Evolutionary conservation across 2,888 invertebrate genomes (phyloP), one percentile per base, ranked within the genome.

Genomic region (Platycheirus albimanus): DNA sequence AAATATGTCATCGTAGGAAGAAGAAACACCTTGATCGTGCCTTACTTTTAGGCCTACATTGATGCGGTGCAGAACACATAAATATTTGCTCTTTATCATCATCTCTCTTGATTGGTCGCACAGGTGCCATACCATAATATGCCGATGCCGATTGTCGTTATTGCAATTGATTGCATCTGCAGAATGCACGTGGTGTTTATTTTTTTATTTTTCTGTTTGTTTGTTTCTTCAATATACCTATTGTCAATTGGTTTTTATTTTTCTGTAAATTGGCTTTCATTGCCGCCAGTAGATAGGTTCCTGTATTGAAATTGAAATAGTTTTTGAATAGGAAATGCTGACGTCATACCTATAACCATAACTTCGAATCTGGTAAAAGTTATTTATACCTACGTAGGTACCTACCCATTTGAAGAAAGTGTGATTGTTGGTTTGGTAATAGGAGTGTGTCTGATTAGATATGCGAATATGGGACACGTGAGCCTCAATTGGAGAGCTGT

Each of bases 141-240:
- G n/a, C n/a, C n/a, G n/a, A n/a, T 24, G 56, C 36, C 36, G 54
- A 13, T 58, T 58, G 30, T 8, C 8, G 8, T 33, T 33, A 2
- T 58, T 58, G 54, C 71, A 77, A 81, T 81, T 77, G 77, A 81
- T 81, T 77, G 77, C 77, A 81, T 24, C 81, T 77, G 77, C 77
- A 81, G 19, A 28, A 24, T 52, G 58, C 58, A 58, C 49, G 33
- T 61, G 58, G 71, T 58, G 47, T 47, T 49, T n/a, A 54, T 41
- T 58, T 56, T 15, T 54, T 41, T 64, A 11, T 24, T 41, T 7
- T 38, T n/a, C n/a, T n/a, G 13, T 24, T 49, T 20, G 58, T 51
- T 47, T 66, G 28, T 45, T 51, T 28, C 7, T n/a, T 49, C 38
- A 17, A 49, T 49, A 1, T 28, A 13, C 24, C 20, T 24, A 17